A percentile compares a stretch with the other conserved stretches of the same genome.
phyloP scores from a whole-genome alignment of 2,113 vertebrate species.

The Coreoperca whiteheadi region DNA sequence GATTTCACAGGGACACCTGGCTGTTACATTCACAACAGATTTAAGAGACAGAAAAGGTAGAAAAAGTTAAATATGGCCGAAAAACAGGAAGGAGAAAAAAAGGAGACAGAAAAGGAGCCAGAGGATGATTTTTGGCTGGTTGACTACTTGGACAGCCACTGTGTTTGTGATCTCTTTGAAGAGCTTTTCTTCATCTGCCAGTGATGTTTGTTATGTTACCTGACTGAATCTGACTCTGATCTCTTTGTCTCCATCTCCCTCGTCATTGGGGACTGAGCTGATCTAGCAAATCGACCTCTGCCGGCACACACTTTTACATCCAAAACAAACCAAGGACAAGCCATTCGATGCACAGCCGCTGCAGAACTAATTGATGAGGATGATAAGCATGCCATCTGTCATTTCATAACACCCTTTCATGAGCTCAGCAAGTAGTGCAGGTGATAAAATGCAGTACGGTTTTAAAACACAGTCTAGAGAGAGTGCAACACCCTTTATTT shows the following conservation, averaged over 20 bases:
- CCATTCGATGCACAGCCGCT: conserved; percentile 30
- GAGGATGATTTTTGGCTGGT: not conserved
- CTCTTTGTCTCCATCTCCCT: conserved; percentile 44
- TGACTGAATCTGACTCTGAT: conserved; percentile 28
- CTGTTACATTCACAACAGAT: conserved; percentile 6
- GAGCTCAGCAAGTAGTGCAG: conserved; percentile 12
- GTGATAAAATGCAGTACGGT: not conserved
- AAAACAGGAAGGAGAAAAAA: not conserved
- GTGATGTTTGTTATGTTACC: conserved; percentile 35
- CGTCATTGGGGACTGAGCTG: conserved; percentile 27
- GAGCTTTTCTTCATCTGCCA: conserved; percentile 18
- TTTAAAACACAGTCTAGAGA: no score
- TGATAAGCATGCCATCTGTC: conserved; percentile 53
- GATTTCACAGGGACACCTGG: conserved; percentile 3
- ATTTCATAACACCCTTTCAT: conserved; percentile 38
- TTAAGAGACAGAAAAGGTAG: not conserved
- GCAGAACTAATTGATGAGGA: conserved; percentile 50
- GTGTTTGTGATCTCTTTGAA: conserved; percentile 28
- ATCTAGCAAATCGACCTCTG: conserved; percentile 37
- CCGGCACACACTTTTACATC: conserved; percentile 34
- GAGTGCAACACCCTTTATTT: not conserved
- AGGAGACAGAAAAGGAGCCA: not conserved
- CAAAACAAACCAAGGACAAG: conserved; percentile 55
- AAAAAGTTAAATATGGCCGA: conserved; percentile 6
- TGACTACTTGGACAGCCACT: conserved; percentile 17